Base-by-base conservation (phyloP, 2,888 invertebrate genomes). In the Cataglyphis livida region DNA sequence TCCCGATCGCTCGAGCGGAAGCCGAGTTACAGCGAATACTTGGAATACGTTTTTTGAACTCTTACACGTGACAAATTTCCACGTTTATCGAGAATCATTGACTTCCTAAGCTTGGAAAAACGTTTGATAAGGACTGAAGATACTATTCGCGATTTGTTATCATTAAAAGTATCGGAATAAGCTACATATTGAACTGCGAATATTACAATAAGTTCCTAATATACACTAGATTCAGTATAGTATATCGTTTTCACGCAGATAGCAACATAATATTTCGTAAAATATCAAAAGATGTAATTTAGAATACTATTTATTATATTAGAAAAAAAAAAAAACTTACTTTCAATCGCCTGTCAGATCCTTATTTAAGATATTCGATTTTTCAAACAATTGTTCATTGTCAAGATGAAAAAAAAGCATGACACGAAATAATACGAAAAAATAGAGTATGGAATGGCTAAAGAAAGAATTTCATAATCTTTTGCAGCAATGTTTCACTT, bases 1-100 rank as follows among this genome's bases (percentile, higher is more conserved):
- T 64, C 0, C 2, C 54, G 51, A 88, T 89, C 83, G 41, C 9
- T 0, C 9, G 7, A 41, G 0, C 21, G 71, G 41, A n/a, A 9
- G 0, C 2, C 4, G 35, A 86, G 82, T 85, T 91, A 90, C 21
- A 6, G 35, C 61, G 44, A 35, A 81, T 87, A 86, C 71, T 71
- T 82, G 82, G 65, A 38, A 62, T 38, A 28, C 78, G n/a, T 41
- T 28, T 54, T 10, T 32, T 48, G 73, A 6, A 5, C 57, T 3
- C 6, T 1, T 0, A 10, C n/a, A 1, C 54, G 7, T 15, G 15
- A 18, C 12, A 25, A 65, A 70, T 64, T 28, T 61, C 28, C 48
- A 59, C 35, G n/a, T 81, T 68, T 21, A 3, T 15, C 7, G 0
- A 0, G 12, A 85, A 74, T 18, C 66, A 64, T 75, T 44, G 41